Evolutionary conservation across 2,797 vertebrate species (phyloP), one percentile per base, ranked within the genome.

Genomic region (Enteromius fasciolatus): DNA sequence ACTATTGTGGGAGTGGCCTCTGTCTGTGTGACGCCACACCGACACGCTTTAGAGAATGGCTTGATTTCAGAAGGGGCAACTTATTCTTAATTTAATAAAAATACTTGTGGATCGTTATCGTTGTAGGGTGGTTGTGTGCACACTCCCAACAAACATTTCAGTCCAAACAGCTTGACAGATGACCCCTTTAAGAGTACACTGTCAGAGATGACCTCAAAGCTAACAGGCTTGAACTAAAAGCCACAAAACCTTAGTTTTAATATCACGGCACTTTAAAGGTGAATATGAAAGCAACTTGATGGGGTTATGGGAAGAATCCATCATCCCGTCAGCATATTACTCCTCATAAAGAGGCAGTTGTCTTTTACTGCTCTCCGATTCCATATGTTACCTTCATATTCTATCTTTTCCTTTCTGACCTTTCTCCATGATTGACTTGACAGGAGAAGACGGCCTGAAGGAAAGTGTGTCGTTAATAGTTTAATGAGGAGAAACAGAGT

Each of bases 271-370:
- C 28, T 74, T 52, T 33, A 39, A 36, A 0, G 0, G 14, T 25
- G 6, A 59, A 59, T n/a, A 59, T 25, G 12, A 75, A 25, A 59
- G 52, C 52, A 57, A 63, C 39, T 28, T 61, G 39, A 67, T 44
- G 17, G 67, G 50, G 69, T 85, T 80, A 74, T 83, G 23, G 68
- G 39, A 50, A 17, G 67, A 33, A 54, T 54, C 68, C 5, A 12
- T 84, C 57, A 52, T 6, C 14, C 28, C 18, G 5, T 61, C 39
- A 67, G 14, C 18, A 59, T 33, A 41, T 36, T 17, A 25, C 10
- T 75, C 41, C 82, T 54, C 74, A n/a, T 85, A 69, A 85, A 81
- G 61, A 69, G 61, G 41, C 18, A 74, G 80, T 75, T 74, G 69
- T 61, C 64, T 76, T 87, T 83, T 50, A 82, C 57, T 44, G 39